Conservation (phyloP, 2,888 invertebrate species). For the Ypsolopha sequella region DNA sequence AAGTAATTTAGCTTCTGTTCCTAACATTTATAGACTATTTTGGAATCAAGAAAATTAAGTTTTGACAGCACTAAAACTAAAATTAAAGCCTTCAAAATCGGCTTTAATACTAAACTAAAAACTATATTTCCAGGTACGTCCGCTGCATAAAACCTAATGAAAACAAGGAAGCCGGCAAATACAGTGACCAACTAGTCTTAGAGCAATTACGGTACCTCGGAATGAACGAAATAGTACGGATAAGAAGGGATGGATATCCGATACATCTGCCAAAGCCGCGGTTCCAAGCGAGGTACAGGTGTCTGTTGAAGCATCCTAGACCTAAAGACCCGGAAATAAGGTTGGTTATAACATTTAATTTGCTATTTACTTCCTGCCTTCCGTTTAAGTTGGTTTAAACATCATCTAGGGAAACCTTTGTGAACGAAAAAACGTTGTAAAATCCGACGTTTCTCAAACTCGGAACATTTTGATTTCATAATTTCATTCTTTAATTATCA, state of each 20-base stretch:
- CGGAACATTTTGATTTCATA: too few relatives aligned
- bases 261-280: constrained; percentile 84
- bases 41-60: too few relatives aligned
- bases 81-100: too few relatives aligned
- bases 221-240: constrained; percentile 93
- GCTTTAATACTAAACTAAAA: background rate
- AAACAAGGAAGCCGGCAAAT: constrained; percentile 83
- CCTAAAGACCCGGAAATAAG: constrained; percentile 36
- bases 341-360: constrained; percentile 23
- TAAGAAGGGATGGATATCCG: constrained; percentile 90
- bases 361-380: too few relatives aligned
- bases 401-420: too few relatives aligned
- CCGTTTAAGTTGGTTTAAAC: too few relatives aligned
- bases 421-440: too few relatives aligned
- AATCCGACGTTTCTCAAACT: too few relatives aligned
- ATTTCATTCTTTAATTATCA: too few relatives aligned
- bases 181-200: constrained; percentile 83
- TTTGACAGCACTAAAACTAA: too few relatives aligned
- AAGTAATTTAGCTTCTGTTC: too few relatives aligned
- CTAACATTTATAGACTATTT: too few relatives aligned
- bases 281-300: constrained; percentile 83
- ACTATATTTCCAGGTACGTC: constrained; percentile 74
- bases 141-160: constrained; percentile 94
- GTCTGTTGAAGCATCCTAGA: constrained; percentile 72
- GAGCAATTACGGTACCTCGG: constrained; percentile 92